A percentile compares a stretch with the other conserved stretches of the same genome.
phyloP scores from a whole-genome alignment of 2,888 invertebrate genomes.

The Brachyopa scutellaris region DNA sequence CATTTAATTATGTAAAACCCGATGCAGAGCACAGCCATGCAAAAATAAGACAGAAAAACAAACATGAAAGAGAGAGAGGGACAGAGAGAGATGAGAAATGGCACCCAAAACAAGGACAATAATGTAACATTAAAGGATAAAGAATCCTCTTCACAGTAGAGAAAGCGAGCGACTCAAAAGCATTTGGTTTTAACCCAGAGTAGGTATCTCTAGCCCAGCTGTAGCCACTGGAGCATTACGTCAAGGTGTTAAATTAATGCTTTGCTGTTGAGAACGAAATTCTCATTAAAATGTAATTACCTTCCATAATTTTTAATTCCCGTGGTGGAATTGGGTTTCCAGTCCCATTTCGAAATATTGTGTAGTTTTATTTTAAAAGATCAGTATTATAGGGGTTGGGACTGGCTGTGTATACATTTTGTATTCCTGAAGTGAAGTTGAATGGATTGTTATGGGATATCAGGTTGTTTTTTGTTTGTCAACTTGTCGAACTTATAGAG shows the following conservation, averaged over 20 bases:
- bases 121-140: slow-evolving; percentile 62
- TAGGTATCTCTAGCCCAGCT: slow-evolving; percentile 48
- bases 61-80: neutral
- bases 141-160: slow-evolving; percentile 32
- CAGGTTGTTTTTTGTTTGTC: too few species aligned
- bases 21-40: slow-evolving; percentile 8
- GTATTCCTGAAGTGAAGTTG: too few species aligned
- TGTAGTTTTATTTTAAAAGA: neutral
- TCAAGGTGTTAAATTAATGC: slow-evolving; percentile 72
- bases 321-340: slow-evolving; percentile 55
- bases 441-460: too few species aligned
- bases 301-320: slow-evolving; percentile 73
- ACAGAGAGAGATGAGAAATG: slow-evolving; percentile 37
- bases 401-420: neutral
- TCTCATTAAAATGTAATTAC: slow-evolving; percentile 74
- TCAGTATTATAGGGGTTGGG: too few species aligned
- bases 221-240: slow-evolving; percentile 65
- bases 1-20: slow-evolving; percentile 64
- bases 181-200: slow-evolving; percentile 46
- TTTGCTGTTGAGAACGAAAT: slow-evolving; percentile 67
- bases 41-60: neutral
- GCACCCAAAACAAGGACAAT: slow-evolving; percentile 66
- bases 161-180: slow-evolving; percentile 36
- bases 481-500: too few species aligned
- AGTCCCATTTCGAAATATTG: slow-evolving; percentile 33